Conservation (phyloP, 1,140 invertebrate genomes). For the Drosophila athabasca region DNA sequence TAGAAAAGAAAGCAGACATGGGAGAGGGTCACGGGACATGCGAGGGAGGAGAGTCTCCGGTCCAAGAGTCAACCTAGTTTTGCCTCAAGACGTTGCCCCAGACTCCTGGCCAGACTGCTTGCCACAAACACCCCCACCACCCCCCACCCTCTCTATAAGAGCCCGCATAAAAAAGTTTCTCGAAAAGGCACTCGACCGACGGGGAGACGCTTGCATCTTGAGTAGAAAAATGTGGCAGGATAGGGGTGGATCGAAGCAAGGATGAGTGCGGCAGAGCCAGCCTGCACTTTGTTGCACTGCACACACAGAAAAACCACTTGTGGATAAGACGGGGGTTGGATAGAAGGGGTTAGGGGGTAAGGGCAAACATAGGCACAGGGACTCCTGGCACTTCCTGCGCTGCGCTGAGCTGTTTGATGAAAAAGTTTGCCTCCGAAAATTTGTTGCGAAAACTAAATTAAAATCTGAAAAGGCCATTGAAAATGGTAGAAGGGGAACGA, state of each 20-base stretch:
- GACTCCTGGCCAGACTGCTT: constrained; percentile 41
- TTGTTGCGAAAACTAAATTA: constrained; percentile 78
- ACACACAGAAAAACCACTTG: constrained; percentile 33
- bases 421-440: constrained; percentile 71
- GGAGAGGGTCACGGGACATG: no score
- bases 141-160: no score
- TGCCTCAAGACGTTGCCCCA: constrained; percentile 44
- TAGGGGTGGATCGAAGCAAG: neutral
- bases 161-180: constrained; percentile 54
- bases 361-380: neutral
- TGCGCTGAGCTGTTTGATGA: constrained; percentile 49
- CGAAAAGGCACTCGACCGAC: constrained; percentile 44
- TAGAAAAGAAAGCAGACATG: constrained; percentile 22
- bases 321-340: neutral
- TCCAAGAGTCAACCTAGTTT: constrained; percentile 64
- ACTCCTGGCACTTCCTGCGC: constrained; percentile 26
- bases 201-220: constrained; percentile 37
- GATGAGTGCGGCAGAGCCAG: constrained; percentile 27
- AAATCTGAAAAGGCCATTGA: constrained; percentile 65
- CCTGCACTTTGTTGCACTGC: constrained; percentile 52
- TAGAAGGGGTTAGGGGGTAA: neutral
- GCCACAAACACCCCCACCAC: no score
- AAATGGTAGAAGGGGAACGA: constrained; percentile 5
- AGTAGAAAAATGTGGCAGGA: constrained; percentile 27
- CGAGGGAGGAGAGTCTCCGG: neutral